These are phyloP conservation scores for Gymnocypris eckloni DNA, from an alignment of 2,797 vertebrate genomes.

Conservation along the genomic window DNA sequence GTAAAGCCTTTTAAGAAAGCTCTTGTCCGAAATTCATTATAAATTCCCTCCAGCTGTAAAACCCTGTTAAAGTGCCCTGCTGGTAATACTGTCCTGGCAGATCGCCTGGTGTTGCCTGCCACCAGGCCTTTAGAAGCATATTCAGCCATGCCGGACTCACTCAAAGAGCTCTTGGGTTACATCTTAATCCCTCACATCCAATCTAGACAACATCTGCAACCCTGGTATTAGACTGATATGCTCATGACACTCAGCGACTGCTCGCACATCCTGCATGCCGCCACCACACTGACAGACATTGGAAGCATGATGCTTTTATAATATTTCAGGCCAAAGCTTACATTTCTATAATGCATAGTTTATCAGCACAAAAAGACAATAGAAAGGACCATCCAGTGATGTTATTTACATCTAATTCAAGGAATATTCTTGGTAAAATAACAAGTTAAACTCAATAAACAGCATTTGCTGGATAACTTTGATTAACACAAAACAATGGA, in stretches of 20 bases:
- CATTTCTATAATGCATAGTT: neutral
- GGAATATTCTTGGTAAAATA: neutral
- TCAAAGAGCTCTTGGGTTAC: constrained; percentile 71
- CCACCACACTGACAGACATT: constrained; percentile 39
- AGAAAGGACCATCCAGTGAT: neutral
- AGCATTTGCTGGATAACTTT: neutral
- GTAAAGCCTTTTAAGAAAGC: constrained; percentile 64
- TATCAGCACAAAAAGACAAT: constrained; percentile 6
- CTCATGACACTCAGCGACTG: constrained; percentile 35
- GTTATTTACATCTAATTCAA: neutral
- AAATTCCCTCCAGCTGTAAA: constrained; percentile 58
- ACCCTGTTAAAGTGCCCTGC: constrained; percentile 68
- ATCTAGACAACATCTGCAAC: constrained; percentile 74
- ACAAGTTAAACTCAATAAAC: neutral
- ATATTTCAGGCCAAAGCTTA: neutral
- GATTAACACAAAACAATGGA: neutral
- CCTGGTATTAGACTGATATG: constrained; percentile 73
- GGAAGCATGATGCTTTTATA: neutral
- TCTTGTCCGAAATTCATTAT: constrained; percentile 48
- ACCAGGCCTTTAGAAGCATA: constrained; percentile 50
- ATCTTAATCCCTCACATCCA: constrained; percentile 76
- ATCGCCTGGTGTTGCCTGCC: constrained; percentile 44
- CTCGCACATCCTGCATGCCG: constrained; percentile 53
- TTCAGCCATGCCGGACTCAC: constrained; percentile 57
- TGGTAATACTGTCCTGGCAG: constrained; percentile 63